Evolutionary conservation across 2,113 vertebrate species (phyloP).

Genomic region (Melozone crissalis): DNA sequence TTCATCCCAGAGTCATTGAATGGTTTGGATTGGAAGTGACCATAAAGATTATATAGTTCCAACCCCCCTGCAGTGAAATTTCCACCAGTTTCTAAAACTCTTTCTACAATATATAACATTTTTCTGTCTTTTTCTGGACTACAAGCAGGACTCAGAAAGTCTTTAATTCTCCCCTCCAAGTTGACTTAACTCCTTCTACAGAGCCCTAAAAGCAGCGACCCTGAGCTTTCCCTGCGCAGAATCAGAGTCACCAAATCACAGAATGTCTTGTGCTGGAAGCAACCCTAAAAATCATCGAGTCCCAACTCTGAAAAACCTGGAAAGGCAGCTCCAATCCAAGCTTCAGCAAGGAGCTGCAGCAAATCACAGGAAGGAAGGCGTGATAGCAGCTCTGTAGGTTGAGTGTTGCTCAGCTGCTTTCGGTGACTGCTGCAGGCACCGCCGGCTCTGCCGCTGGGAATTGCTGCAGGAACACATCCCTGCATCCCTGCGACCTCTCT

Average conservation of each 20-base stretch:
- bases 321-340: background rate
- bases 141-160: background rate
- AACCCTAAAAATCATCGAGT: background rate
- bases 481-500: rapidly evolving
- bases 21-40: background rate
- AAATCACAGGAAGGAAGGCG: background rate
- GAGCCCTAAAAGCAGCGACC: background rate
- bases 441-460: background rate
- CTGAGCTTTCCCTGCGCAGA: background rate
- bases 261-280: background rate
- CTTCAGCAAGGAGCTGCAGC: background rate
- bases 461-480: background rate
- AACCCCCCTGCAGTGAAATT: rapidly evolving
- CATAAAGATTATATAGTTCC: background rate
- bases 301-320: background rate
- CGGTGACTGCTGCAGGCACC: background rate
- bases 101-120: background rate
- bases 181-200: background rate
- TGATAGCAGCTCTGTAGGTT: background rate
- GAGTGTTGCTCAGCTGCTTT: background rate
- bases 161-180: background rate
- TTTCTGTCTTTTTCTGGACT: background rate
- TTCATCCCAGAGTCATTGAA: rapidly evolving
- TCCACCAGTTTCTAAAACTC: background rate
- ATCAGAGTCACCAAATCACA: rapidly evolving